A percentile compares a stretch with the other conserved stretches of the same genome.
These are phyloP conservation scores for Allacma fusca DNA, from an alignment of 2,888 invertebrate species.

Conservation along the genomic window DNA sequence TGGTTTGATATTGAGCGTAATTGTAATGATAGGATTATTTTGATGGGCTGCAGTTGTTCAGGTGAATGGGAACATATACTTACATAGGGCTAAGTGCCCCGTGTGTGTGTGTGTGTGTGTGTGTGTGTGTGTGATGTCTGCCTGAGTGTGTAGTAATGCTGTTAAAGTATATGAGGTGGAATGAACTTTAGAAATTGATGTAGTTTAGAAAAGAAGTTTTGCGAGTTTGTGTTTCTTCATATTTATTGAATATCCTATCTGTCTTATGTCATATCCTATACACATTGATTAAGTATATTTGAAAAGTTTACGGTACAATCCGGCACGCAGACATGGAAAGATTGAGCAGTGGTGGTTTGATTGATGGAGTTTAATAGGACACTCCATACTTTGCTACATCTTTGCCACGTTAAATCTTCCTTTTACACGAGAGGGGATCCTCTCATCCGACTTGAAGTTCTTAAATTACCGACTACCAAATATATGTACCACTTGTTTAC, in stretches of 20 bases:
- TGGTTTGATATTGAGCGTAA: conserved; percentile 33
- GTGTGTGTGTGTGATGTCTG: too few relatives aligned
- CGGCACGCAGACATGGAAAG: conserved; percentile 16
- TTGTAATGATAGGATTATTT: conserved; percentile 37
- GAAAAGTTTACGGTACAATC: conserved; percentile 23
- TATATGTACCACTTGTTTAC: conserved; percentile 16
- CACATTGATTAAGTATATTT: conserved; percentile 18
- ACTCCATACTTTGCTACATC: not conserved
- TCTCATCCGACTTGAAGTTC: not conserved
- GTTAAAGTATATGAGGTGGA: too few relatives aligned
- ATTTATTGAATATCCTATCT: conserved; percentile 33
- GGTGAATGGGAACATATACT: too few relatives aligned
- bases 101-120: too few relatives aligned
- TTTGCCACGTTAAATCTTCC: not conserved
- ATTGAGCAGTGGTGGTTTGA: conserved; percentile 30
- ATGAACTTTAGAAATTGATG: conserved; percentile 38
- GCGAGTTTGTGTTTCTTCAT: conserved; percentile 33
- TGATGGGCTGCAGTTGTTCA: conserved; percentile 6
- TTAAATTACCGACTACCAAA: not conserved
- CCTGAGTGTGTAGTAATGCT: too few relatives aligned
- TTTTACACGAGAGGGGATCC: not conserved
- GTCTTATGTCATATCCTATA: conserved; percentile 41
- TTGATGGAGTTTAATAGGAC: conserved; percentile 41
- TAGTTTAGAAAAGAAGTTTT: conserved; percentile 42
- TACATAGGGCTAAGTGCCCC: too few relatives aligned